Evolutionary conservation across 2,888 invertebrate species (phyloP), one percentile per base, ranked within the genome.

Genomic region (Epiblema foenella): DNA sequence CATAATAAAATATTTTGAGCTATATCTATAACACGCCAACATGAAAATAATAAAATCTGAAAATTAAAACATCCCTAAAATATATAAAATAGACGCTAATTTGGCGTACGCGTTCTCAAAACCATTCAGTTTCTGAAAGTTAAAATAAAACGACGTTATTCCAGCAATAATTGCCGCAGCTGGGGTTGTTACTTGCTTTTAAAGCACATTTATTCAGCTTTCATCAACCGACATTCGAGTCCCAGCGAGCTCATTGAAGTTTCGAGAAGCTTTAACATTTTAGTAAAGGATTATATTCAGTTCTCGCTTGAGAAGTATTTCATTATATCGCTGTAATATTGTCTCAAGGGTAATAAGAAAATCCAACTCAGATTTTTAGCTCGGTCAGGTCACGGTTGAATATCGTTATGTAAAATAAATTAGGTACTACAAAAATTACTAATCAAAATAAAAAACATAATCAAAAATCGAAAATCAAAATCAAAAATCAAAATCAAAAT

Each of bases 131-230:
- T 15, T 0, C 46, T 46, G 46, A 29, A 56, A 56, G 9, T 24
- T 56, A 15, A 56, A 56, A 56, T 29, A n/a, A 29, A 56, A n/a
- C 15, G 29, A 24, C n/a, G 56, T 56, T 56, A 56, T 29, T 56
- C 29, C 29, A 56, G 56, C 29, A 24, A n/a, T 56, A 56, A 56
- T 56, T 56, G 9, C n/a, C 12, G 52, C 1, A 7, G n/a, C 15
- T 51, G 29, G 56, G 29, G 15, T 29, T 56, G 56, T 24, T 15
- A 8, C 29, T 9, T 7, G 33, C 33, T 24, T 15, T 56, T 9
- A 29, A n/a, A 9, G 29, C 56, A 15, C 29, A 7, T 24, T 29
- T 56, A 24, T 56, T 56, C n/a, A n/a, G 29, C 12, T 56, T 56
- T 56, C n/a, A 56, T 56, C 10, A n/a, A 46, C n/a, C 46, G 46